These are phyloP conservation scores for Hexactinellida sp. DNA, from an alignment of 37 sponge, comb jelly and placozoan species.

Conservation along the genomic window DNA sequence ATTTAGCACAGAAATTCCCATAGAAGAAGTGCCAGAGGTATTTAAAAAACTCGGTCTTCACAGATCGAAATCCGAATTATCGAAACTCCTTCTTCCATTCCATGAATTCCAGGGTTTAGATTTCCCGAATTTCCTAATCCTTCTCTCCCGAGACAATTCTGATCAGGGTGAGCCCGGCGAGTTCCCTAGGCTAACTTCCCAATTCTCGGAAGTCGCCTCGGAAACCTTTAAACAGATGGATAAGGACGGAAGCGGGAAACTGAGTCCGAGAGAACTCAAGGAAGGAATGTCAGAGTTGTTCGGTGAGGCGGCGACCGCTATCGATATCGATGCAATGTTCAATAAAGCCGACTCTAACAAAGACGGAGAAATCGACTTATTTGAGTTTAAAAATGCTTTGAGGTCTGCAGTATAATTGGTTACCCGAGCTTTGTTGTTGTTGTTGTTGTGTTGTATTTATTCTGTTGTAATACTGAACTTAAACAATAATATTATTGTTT, in stretches of 20 bases:
- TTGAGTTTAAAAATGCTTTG: neutral
- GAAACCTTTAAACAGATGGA: neutral
- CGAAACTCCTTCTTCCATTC: neutral
- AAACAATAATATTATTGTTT: neutral
- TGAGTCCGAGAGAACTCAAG: neutral
- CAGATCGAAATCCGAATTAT: neutral
- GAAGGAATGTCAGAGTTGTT: neutral
- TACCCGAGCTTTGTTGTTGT: neutral
- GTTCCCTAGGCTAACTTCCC: neutral
- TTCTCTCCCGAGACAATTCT: neutral
- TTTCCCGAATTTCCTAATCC: neutral
- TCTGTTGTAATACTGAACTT: too few relatives aligned
- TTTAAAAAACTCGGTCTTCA: neutral
- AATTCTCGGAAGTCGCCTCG: neutral
- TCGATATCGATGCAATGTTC: conserved; percentile 2
- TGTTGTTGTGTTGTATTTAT: neutral
- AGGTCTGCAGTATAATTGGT: neutral
- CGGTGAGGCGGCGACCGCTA: neutral
- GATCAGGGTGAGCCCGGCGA: neutral
- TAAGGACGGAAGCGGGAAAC: neutral
- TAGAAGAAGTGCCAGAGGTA: neutral
- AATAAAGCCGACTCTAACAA: neutral
- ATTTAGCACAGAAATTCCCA: neutral
- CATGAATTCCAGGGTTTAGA: neutral
- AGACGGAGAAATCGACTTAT: neutral